A percentile compares a stretch with the other conserved stretches of the same genome.
phyloP scores from a whole-genome alignment of 2,888 invertebrate species.

The Griposia aprilina region DNA sequence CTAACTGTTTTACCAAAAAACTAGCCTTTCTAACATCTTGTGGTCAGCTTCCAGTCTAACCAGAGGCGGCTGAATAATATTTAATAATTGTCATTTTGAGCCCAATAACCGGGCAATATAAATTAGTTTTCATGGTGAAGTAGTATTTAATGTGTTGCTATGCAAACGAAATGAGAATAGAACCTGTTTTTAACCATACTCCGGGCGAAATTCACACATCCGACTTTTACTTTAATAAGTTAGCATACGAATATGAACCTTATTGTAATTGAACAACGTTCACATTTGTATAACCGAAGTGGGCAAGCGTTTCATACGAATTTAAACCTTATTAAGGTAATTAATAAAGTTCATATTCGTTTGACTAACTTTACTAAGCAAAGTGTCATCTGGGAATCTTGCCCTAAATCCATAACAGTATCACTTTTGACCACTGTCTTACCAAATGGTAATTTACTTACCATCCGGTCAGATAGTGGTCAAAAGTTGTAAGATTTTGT shows the following conservation, averaged over 20 bases:
- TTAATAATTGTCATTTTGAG: conserved; percentile 8
- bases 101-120: neutral
- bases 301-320: neutral
- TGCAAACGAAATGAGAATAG: conserved; percentile 5
- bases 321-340: neutral
- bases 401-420: neutral
- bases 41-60: conserved; percentile 25
- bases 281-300: neutral
- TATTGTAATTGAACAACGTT: neutral
- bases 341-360: neutral
- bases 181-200: neutral
- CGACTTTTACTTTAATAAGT: neutral
- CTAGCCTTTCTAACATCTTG: conserved; percentile 25
- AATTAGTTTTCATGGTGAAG: neutral
- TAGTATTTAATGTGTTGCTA: neutral
- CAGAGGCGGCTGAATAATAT: neutral
- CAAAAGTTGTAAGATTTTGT: neutral
- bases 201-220: too few relatives aligned
- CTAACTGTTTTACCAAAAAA: conserved; percentile 21
- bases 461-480: neutral
- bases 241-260: neutral
- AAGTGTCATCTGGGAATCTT: neutral
- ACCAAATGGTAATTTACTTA: neutral
- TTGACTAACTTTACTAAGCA: too few relatives aligned
- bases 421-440: neutral